Percentiles rank a stretch among this genome's conserved stretches.
phyloP scores from a whole-genome alignment of 2,888 invertebrate genomes.

The Drosophila recens region DNA sequence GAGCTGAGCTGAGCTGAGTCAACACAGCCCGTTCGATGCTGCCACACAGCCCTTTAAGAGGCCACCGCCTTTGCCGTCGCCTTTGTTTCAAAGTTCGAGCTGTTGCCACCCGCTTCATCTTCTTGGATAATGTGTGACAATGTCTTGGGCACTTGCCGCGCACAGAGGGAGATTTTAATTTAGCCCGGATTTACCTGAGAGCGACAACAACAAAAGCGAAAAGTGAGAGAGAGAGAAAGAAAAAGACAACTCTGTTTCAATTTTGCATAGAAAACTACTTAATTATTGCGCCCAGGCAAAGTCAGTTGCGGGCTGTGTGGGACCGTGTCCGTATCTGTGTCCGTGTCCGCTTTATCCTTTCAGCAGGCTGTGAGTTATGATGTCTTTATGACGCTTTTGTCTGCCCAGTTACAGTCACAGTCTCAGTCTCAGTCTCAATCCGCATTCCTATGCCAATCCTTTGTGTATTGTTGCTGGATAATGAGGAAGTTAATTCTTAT shows the following conservation, averaged over 20 bases:
- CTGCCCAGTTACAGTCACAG: constrained; percentile 26
- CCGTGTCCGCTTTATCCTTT: constrained; percentile 67
- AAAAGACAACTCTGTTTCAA: constrained; percentile 43
- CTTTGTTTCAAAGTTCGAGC: constrained; percentile 54
- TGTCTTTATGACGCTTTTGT: constrained; percentile 81
- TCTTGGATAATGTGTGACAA: constrained; percentile 68
- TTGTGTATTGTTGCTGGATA: constrained; percentile 63
- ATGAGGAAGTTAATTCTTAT: constrained; percentile 78
- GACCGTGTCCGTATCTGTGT: constrained; percentile 19
- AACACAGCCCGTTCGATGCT: constrained; percentile 13
- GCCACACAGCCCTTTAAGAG: constrained; percentile 45
- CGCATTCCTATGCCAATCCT: constrained; percentile 50
- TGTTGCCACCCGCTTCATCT: constrained; percentile 15
- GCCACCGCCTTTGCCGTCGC: not conserved
- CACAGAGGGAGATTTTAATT: constrained; percentile 80
- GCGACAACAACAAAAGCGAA: not conserved
- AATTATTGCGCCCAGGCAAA: constrained; percentile 67
- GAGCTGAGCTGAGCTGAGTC: constrained; percentile 15
- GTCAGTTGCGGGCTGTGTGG: constrained; percentile 24
- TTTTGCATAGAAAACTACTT: constrained; percentile 82
- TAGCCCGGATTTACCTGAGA: constrained; percentile 56
- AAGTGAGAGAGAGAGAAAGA: constrained; percentile 9
- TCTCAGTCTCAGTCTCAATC: constrained; percentile 26
- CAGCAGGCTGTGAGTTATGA: constrained; percentile 76
- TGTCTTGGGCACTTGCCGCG: constrained; percentile 69